Base-by-base conservation (phyloP, 2,797 vertebrate species). In the Liparis tanakae region DNA sequence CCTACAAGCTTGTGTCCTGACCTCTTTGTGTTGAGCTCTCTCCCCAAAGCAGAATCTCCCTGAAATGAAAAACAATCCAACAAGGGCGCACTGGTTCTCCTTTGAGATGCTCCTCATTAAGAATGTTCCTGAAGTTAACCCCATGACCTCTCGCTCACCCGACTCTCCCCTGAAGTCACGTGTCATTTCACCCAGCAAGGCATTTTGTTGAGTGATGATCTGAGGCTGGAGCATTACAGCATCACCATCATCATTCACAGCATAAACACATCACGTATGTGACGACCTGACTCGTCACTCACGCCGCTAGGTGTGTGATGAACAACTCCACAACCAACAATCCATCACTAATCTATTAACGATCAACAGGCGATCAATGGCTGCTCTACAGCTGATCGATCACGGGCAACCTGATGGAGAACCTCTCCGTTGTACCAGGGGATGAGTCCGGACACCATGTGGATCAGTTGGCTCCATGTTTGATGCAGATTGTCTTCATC, bases 321-420 rank as follows among this genome's bases (percentile, higher is more conserved):
- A 72, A 89, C 17, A 48, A 74, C 54, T 71, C 46, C 41, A 59
- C 73, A 80, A 64, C 68, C 79, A 85, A 88, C 78, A 67, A 74
- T 86, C 66, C 70, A 72, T 87, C 60, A 74, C 46, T 70, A 70
- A 86, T 86, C 70, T 84, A 81, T 75, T 75, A 74, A 67, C 59
- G 70, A 82, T 88, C 69, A 85, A 74, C 74, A 60, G 33, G n/a
- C 63, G 71, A 78, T 87, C 78, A 48, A 83, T 84, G 59, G 36
- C 17, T 62, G 54, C 9, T 63, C 55, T 55, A 22, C 72, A 76
- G 67, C 59, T 63, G 43, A 74, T 87, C 72, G 65, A 36, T 85
- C 61, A 60, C 30, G 30, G 4, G 17, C 30, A 48, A 36, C 36
- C 53, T 68, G 59, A 64, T 37, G n/a, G 25, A 46, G n/a, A 51